Percentiles rank a stretch among this genome's conserved stretches.
These are phyloP conservation scores for Listronotus oregonensis DNA, from an alignment of 1,140 invertebrate species.

Conservation along the genomic window DNA sequence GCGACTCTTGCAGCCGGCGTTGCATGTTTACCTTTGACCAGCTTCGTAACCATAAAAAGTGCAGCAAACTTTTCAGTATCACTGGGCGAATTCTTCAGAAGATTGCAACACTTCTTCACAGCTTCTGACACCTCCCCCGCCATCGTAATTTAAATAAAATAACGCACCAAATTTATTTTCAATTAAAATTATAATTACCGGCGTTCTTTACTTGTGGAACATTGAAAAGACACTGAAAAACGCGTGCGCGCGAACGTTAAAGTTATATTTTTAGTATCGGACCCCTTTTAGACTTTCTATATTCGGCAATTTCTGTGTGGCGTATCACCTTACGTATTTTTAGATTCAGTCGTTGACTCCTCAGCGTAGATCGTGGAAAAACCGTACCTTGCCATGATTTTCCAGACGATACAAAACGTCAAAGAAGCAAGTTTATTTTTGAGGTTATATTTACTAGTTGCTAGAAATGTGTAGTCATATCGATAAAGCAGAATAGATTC, in stretches of 20 bases:
- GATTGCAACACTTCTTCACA: conserved; percentile 79
- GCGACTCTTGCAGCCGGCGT: conserved; percentile 71
- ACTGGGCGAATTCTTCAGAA: conserved; percentile 75
- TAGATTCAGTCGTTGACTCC: conserved; percentile 51
- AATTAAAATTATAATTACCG: conserved; percentile 7
- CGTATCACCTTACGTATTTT: conserved; percentile 51
- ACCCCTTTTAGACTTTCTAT: conserved; percentile 44
- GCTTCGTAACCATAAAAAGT: conserved; percentile 87
- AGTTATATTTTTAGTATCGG: conserved; percentile 50
- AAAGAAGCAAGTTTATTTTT: not conserved
- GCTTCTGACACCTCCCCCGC: conserved; percentile 70
- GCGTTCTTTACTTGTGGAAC: conserved; percentile 22
- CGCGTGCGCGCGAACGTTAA: conserved; percentile 37
- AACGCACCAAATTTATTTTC: conserved; percentile 7
- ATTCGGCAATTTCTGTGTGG: conserved; percentile 50
- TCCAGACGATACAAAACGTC: not conserved
- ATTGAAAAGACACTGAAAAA: conserved; percentile 41
- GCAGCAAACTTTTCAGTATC: conserved; percentile 92
- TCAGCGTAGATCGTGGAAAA: not conserved
- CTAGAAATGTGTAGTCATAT: no score
- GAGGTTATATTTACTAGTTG: not conserved
- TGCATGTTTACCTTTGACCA: conserved; percentile 81
- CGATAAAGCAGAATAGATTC: no score
- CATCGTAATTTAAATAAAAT: conserved; percentile 52
- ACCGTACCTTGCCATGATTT: not conserved